phyloP scores from a whole-genome alignment of 2,797 vertebrate genomes.

The Melanotaenia trifasciata region DNA sequence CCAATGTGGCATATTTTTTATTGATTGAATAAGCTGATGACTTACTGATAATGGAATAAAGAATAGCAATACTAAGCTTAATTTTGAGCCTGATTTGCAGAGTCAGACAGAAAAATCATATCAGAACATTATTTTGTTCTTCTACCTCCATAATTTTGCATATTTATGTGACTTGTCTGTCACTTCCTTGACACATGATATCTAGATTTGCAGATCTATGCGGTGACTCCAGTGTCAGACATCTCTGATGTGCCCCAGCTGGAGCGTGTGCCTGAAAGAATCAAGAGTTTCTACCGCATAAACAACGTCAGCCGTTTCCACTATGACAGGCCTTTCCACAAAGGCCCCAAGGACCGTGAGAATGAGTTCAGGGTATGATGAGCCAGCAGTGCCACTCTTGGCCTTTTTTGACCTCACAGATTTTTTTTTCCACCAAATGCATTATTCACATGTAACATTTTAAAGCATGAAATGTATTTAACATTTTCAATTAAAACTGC shows the following conservation, averaged over 20 bases:
- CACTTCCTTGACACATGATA: constrained; percentile 84
- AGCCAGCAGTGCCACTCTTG: constrained; percentile 27
- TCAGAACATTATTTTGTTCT: background rate
- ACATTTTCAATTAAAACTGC: constrained; percentile 6
- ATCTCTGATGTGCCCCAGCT: constrained; percentile 93
- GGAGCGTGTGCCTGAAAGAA: constrained; percentile 96
- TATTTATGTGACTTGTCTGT: constrained; percentile 35
- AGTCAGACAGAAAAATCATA: constrained; percentile 21
- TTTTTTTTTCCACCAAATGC: background rate
- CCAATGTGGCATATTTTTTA: background rate
- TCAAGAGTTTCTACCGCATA: constrained; percentile 99
- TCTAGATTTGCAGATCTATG: constrained; percentile 97
- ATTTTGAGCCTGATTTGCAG: constrained; percentile 13
- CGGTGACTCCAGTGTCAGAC: constrained; percentile 95
- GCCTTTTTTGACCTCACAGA: constrained; percentile 26
- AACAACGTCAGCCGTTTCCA: constrained; percentile 98
- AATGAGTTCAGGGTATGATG: constrained; percentile 95
- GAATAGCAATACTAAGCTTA: background rate
- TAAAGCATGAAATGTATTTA: constrained; percentile 9
- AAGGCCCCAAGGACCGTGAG: constrained; percentile 96
- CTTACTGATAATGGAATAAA: background rate
- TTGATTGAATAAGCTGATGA: background rate
- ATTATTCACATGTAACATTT: background rate
- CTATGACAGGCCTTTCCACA: constrained; percentile 98
- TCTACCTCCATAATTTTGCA: constrained; percentile 36